Evolutionary conservation across 1,140 invertebrate species (phyloP), one percentile per base, ranked within the genome.

Genomic region (Spodoptera litura): DNA sequence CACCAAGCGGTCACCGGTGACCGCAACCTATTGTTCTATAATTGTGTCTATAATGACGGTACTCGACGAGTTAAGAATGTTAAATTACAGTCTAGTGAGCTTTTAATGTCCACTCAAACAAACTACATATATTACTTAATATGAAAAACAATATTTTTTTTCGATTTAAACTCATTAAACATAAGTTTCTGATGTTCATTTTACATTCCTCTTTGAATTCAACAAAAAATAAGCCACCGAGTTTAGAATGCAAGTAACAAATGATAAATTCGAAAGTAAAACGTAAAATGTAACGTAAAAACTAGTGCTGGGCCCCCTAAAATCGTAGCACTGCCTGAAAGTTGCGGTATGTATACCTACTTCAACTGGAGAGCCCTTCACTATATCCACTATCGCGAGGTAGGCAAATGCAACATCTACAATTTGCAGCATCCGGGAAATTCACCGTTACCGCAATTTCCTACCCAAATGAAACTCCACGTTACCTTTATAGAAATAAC

Each of bases 391-490:
- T 88, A 87, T 82, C 82, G 83, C 84, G 83, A 80, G 86, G 87
- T 85, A 82, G 84, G 83, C 82, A 86, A 89, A 86, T 90, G 89
- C 87, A 89, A 82, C 86, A 89, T 92, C 83, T 83, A 86, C 83
- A 84, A 81, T 86, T 77, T 70, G 49, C 44, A 11, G 25, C 51
- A 31, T 56, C 72, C 75, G 53, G 51, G 25, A 74, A 83, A 80
- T 53, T 79, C 25, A 59, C 12, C 72, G 72, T 78, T 81, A 73
- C 10, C 3, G 25, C n/a, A 25, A 9, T 15, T 66, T 3, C 10
- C 44, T 49, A n/a, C 8, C 13, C 31, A 74, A 0, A 9, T 8
- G 1, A 85, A 81, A 74, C 56, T 75, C 52, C 51, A 81, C 86
- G 73, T 85, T 88, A 86, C 9, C 0, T 11, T 11, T 8, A 9